Conservation (phyloP, 1,140 invertebrate species). For the Antheraea pernyi region DNA sequence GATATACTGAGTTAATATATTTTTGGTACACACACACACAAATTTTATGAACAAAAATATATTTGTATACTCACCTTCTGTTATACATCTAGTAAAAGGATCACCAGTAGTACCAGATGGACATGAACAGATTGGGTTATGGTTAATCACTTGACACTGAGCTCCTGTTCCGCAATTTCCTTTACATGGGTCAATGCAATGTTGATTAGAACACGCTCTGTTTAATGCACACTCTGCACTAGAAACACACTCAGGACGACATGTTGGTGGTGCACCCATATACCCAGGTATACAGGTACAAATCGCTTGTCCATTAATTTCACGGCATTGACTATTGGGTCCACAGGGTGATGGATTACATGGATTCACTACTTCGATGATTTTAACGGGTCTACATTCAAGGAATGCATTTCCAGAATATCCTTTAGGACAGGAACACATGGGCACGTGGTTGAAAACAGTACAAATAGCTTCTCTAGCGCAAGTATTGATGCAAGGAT, state of each 20-base stretch:
- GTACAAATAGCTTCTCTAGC: conserved; percentile 88
- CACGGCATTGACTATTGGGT: conserved; percentile 86
- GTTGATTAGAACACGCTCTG: conserved; percentile 83
- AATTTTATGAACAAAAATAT: not conserved
- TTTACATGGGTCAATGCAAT: conserved; percentile 84
- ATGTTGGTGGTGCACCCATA: conserved; percentile 85
- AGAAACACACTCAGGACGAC: conserved; percentile 86
- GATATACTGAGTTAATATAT: not conserved
- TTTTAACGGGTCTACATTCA: conserved; percentile 81
- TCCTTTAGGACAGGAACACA: conserved; percentile 86
- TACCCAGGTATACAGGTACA: conserved; percentile 87
- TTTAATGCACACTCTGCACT: conserved; percentile 85
- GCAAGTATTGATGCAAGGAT: conserved; percentile 92
- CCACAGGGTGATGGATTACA: conserved; percentile 86
- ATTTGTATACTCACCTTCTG: conserved; percentile 68
- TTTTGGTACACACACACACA: not conserved
- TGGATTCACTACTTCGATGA: conserved; percentile 57
- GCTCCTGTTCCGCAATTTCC: conserved; percentile 88
- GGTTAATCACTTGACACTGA: conserved; percentile 88
- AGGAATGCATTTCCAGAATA: conserved; percentile 90
- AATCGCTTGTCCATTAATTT: conserved; percentile 82
- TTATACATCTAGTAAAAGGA: conserved; percentile 85
- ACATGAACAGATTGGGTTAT: conserved; percentile 86
- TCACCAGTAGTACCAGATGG: conserved; percentile 83
- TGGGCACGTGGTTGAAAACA: conserved; percentile 90